Base-by-base conservation (phyloP, 2,797 vertebrate genomes). In the Tangara arthus region DNA sequence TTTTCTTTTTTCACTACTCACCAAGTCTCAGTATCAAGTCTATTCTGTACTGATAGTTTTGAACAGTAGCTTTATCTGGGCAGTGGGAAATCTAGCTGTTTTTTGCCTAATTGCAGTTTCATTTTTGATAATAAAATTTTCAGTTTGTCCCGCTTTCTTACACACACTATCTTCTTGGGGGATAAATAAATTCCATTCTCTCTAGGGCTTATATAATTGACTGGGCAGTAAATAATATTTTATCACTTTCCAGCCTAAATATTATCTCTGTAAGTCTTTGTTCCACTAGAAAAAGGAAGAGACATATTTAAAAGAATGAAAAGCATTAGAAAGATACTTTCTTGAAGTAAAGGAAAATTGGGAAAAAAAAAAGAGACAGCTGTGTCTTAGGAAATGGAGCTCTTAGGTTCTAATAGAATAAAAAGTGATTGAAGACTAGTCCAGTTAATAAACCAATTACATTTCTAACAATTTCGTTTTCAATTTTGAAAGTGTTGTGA, bases 291-390 rank as follows among this genome's bases (percentile, higher is more conserved):
- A 70, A 59, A n/a, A 64, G 28, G 50, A 63, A 6, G 6, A 86
- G 41, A 46, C 2, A 12, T 61, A 56, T 60, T 71, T 59, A 15
- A 89, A 80, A n/a, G 0, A 66, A 71, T 71, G 15, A 53, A 77
- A 56, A 56, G 2, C 10, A 18, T 61, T 70, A 59, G 7, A 42
- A 39, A 57, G 24, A 52, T 23, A 27, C 1, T 57, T 60, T 12
- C 39, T 52, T 61, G 59, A 82, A 63, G 27, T 28, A 32, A 8
- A 71, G 24, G 11, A 22, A 55, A 66, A 65, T 5, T n/a, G 8
- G 32, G 1, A 3, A 2, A 16, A 63, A 30, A 39, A 52, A 52
- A 19, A 0, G 4, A 28, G 7, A 42, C 13, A 65, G 26, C 7
- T 8, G 4, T 65, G 9, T 73, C 10, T 69, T 65, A 27, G 21